Base-by-base conservation (phyloP, 2,113 vertebrate species). In the Pelvicachromis taeniatus region DNA sequence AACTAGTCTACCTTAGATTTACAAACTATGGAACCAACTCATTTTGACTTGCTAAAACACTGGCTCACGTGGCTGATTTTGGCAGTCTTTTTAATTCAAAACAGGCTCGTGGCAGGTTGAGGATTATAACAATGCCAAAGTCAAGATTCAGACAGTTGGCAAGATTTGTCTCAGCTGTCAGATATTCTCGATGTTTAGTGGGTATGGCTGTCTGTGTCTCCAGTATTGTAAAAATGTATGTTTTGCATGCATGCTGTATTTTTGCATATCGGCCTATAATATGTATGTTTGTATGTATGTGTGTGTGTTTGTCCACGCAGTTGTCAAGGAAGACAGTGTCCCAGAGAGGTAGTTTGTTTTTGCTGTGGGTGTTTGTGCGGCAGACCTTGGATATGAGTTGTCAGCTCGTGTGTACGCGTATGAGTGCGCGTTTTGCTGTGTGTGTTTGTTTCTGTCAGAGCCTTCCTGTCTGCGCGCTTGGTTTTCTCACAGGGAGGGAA, bases 401-500 rank as follows among this genome's bases (percentile, higher is more conserved):
- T 79, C 29, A 23, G 75, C 56, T 56, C 61, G 48, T 80, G 75
- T 26, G 58, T 50, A 26, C 23, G n/a, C 4, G 11, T 70, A 52
- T 13, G 70, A 75, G 52, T 9, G 48, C 19, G 48, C 26, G 35
- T 81, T 75, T 77, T 65, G 79, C 6, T 79, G 65, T 31, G 82
- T n/a, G 65, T 87, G 80, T 88, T 86, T 90, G 86, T 92, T 88
- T 88, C 81, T 89, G 92, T 89, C 87, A 83, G 81, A 88, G 52
- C 80, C 55, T 87, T 87, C 80, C 85, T 89, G 91, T 90, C 84
- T 78, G 80, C 65, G 70, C 53, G 83, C 78, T 80, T 82, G 78
- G 80, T 85, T 79, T 78, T 90, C 93, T 94, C 83, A 87, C 87
- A 83, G 90, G 92, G 87, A 85, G 91, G 91, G 88, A 95, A 87